Evolutionary conservation across 1,140 invertebrate species (phyloP), one percentile per base, ranked within the genome.

Genomic region (Cotesia chilonis): DNA sequence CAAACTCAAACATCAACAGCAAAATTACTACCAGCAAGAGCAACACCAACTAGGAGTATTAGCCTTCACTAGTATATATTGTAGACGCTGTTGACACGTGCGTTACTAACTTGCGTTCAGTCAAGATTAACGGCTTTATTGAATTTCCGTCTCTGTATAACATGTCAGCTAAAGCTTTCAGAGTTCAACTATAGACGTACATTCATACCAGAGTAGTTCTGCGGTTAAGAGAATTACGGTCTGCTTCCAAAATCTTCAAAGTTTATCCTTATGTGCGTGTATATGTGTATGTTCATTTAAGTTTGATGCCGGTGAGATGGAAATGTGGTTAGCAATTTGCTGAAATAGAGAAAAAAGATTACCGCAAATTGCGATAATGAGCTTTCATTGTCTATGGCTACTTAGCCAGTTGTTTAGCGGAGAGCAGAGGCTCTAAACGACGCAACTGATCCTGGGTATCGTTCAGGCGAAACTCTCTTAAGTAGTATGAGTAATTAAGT

Each of bases 401-500:
- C 17, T 14, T 55, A 55, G 6, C n/a, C 17, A 5, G 17, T 55
- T 55, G n/a, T 55, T 55, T 55, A 17, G 28, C 28, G 28, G 28
- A 28, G 54, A 55, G 54, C 4, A 5, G 12, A 55, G 14, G 14
- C 17, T 47, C 41, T 47, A 47, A 47, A 47, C 41, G 10, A 47
- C 41, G 14, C 54, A 57, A 57, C 41, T 6, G 41, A 47, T 6
- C 41, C 41, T 47, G 10, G 6, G 10, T 10, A 47, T 47, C 10
- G 65, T 17, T 20, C 28, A 52, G 3, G 28, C 28, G 28, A 28
- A 76, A 78, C 79, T 80, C 78, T 78, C 77, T 75, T 75, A 82
- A 81, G 82, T 83, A 79, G 79, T 76, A 28, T 28, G 28, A 76
- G 80, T 83, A 82, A 83, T 83, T 82, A 83, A 83, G 80, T 82